Percentiles rank a stretch among this genome's conserved stretches.
Conservation (phyloP, 2,113 vertebrate genomes). For the Camelus bactrianus region DNA sequence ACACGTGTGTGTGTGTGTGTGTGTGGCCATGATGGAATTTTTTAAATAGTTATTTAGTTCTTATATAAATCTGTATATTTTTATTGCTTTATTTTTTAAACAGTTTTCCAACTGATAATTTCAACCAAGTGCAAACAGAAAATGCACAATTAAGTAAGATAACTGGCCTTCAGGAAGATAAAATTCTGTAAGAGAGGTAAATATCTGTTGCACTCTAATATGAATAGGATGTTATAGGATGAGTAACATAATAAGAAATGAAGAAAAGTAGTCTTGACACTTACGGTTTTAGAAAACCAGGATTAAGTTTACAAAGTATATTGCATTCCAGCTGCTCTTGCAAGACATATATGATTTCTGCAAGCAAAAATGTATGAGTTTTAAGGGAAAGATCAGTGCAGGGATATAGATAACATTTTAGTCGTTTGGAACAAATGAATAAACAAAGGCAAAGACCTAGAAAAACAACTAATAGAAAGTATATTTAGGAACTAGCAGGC, state of each 20-base stretch:
- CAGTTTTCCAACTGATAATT: not conserved
- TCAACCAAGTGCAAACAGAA: not conserved
- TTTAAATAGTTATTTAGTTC: conserved; percentile 1
- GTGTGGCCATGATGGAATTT: not conserved
- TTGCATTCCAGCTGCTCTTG: not conserved
- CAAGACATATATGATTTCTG: not conserved
- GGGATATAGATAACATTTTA: not conserved
- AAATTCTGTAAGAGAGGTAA: not conserved
- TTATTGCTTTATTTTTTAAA: not conserved
- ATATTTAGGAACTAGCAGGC: not conserved
- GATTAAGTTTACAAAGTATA: not conserved
- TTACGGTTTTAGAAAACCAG: not conserved
- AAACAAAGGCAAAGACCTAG: not conserved
- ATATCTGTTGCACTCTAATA: not conserved
- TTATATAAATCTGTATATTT: not conserved
- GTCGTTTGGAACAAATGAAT: not conserved
- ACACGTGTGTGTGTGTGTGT: not conserved
- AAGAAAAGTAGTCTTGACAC: not conserved
- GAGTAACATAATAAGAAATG: not conserved
- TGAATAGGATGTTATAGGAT: not conserved
- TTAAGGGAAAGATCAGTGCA: not conserved
- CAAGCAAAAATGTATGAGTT: not conserved
- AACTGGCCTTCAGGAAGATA: not conserved
- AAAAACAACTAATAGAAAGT: not conserved
- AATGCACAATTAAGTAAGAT: not conserved